These are phyloP conservation scores for Elegia similella DNA, from an alignment of 2,888 invertebrate genomes.

Conservation along the genomic window DNA sequence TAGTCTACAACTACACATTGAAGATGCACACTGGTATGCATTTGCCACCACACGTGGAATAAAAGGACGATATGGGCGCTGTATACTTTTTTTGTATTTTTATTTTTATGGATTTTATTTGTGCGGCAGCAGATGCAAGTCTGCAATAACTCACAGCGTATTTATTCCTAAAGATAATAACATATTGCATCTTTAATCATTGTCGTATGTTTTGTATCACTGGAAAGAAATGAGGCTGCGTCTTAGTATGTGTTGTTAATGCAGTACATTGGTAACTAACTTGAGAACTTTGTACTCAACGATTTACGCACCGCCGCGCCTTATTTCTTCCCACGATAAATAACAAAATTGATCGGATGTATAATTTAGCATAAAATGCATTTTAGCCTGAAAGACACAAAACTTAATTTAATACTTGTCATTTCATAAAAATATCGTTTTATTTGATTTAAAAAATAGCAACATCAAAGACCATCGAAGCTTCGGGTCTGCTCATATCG, in stretches of 20 bases:
- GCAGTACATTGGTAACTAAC: constrained; percentile 69
- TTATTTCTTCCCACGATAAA: constrained; percentile 59
- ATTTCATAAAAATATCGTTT: constrained; percentile 75
- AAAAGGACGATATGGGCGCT: constrained; percentile 58
- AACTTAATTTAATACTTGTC: constrained; percentile 76
- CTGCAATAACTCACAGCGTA: constrained; percentile 71
- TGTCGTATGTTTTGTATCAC: constrained; percentile 32
- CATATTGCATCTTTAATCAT: constrained; percentile 59
- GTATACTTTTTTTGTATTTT: constrained; percentile 52
- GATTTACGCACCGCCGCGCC: constrained; percentile 42
- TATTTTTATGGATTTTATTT: constrained; percentile 56
- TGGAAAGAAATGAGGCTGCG: constrained; percentile 54
- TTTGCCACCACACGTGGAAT: constrained; percentile 75
- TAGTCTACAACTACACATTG: constrained; percentile 76
- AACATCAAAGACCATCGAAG: constrained; percentile 55
- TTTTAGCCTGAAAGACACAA: constrained; percentile 49
- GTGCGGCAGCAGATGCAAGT: constrained; percentile 78
- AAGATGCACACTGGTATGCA: constrained; percentile 75
- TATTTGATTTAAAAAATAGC: constrained; percentile 62
- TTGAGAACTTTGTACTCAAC: constrained; percentile 72
- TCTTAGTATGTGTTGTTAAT: constrained; percentile 31
- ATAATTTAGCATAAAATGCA: constrained; percentile 58
- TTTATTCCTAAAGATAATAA: constrained; percentile 63
- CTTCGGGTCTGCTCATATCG: constrained; percentile 53
- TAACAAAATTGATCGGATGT: constrained; percentile 45